Conservation (phyloP, 2,888 invertebrate species). For the Galerucella pusilla region DNA sequence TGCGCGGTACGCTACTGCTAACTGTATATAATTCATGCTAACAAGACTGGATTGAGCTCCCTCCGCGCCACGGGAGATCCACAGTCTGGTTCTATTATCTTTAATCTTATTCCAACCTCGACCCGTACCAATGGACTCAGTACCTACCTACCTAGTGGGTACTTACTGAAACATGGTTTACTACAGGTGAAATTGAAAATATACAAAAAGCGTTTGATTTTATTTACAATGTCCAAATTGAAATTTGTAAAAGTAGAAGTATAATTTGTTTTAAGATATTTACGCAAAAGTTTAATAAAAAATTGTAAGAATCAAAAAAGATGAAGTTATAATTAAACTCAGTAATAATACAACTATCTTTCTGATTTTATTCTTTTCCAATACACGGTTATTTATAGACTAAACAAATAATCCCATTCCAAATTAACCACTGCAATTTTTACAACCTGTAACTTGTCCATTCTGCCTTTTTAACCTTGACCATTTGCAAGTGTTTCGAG, state of each 20-base stretch:
- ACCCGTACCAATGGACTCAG: slow-evolving; percentile 10
- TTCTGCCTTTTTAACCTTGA: too few relatives aligned
- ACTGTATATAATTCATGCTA: slow-evolving; percentile 59
- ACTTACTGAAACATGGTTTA: neutral
- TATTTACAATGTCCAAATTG: neutral
- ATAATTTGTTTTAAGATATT: neutral
- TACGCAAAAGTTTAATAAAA: too few relatives aligned
- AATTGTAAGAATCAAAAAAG: too few relatives aligned
- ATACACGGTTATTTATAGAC: too few relatives aligned
- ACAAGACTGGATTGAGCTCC: slow-evolving; percentile 58
- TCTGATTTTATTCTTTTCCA: too few relatives aligned
- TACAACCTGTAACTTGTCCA: too few relatives aligned
- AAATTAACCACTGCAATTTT: too few relatives aligned
- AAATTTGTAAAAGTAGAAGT: neutral
- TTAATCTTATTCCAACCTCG: slow-evolving; percentile 54
- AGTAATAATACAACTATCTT: too few relatives aligned
- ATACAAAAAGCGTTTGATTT: neutral
- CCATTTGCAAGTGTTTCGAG: too few relatives aligned
- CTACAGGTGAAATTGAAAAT: slow-evolving; percentile 1
- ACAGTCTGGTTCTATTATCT: slow-evolving; percentile 59
- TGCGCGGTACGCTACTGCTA: slow-evolving; percentile 54
- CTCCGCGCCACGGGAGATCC: slow-evolving; percentile 51
- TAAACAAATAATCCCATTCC: too few relatives aligned
- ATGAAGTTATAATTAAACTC: too few relatives aligned
- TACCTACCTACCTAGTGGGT: slow-evolving; percentile 6